These are phyloP conservation scores for Drosophila novamexicana DNA, from an alignment of 1,140 invertebrate genomes.

Conservation along the genomic window DNA sequence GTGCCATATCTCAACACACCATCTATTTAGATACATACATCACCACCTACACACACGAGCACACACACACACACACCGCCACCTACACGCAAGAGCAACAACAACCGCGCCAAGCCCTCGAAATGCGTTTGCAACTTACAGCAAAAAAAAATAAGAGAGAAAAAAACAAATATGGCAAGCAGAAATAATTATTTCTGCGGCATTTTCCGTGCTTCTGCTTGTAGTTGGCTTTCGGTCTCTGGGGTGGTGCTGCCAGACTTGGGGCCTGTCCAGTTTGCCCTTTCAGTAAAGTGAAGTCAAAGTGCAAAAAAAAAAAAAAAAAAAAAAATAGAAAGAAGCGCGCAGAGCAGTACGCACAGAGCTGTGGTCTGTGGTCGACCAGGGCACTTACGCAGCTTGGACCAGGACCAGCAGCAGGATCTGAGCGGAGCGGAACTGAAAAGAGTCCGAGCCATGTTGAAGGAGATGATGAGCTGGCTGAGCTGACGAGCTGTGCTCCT, in stretches of 20 bases:
- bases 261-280: conserved; percentile 50
- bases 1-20: conserved; percentile 19
- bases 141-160: not conserved
- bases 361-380: conserved; percentile 72
- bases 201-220: conserved; percentile 52
- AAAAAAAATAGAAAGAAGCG: conserved; percentile 3
- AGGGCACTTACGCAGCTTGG: conserved; percentile 70
- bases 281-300: conserved; percentile 54
- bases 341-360: conserved; percentile 17
- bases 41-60: conserved; percentile 7
- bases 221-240: conserved; percentile 42
- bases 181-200: conserved; percentile 82
- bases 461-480: conserved; percentile 49
- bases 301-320: conserved; percentile 40
- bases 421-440: conserved; percentile 2
- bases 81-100: conserved; percentile 11
- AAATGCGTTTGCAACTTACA: conserved; percentile 15
- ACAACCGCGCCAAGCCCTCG: conserved; percentile 46
- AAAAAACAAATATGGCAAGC: conserved; percentile 65
- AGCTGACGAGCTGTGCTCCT: conserved; percentile 25
- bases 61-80: conserved; percentile 25
- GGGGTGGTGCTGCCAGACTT: conserved; percentile 35
- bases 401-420: conserved; percentile 7
- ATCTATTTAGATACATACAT: conserved; percentile 32
- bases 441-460: not conserved